These are phyloP conservation scores for Ips typographus DNA, from an alignment of 1,140 invertebrate genomes.

Conservation along the genomic window DNA sequence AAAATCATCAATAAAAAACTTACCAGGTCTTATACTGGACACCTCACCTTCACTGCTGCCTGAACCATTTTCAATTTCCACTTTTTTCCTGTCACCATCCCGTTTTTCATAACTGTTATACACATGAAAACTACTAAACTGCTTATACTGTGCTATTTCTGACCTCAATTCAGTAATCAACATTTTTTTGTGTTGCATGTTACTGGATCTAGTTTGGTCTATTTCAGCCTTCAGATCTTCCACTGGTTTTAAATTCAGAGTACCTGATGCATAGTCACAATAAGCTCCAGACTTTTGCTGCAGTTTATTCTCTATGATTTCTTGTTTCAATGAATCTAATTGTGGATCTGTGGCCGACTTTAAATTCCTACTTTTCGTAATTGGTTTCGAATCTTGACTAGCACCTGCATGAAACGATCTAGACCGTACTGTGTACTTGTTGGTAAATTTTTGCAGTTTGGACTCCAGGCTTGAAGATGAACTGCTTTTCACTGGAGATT, in stretches of 20 bases:
- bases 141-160: background rate
- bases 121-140: background rate
- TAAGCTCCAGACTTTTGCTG: too few relatives aligned
- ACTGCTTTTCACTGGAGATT: background rate
- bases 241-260: too few relatives aligned
- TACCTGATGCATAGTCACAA: too few relatives aligned
- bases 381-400: background rate
- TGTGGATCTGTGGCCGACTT: background rate
- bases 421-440: background rate
- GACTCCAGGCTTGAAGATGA: background rate
- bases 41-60: background rate
- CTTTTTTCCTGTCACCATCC: background rate
- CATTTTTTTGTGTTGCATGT: background rate
- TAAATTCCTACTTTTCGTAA: background rate
- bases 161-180: constrained; percentile 1
- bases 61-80: background rate
- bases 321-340: background rate
- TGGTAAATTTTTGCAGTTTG: background rate
- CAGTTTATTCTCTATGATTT: background rate
- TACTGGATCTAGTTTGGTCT: background rate
- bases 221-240: background rate
- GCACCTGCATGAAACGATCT: background rate
- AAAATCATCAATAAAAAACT: background rate
- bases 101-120: background rate
- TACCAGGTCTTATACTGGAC: background rate